phyloP scores from a whole-genome alignment of 2,888 invertebrate species.

The Dasysyrphus albostriatus region DNA sequence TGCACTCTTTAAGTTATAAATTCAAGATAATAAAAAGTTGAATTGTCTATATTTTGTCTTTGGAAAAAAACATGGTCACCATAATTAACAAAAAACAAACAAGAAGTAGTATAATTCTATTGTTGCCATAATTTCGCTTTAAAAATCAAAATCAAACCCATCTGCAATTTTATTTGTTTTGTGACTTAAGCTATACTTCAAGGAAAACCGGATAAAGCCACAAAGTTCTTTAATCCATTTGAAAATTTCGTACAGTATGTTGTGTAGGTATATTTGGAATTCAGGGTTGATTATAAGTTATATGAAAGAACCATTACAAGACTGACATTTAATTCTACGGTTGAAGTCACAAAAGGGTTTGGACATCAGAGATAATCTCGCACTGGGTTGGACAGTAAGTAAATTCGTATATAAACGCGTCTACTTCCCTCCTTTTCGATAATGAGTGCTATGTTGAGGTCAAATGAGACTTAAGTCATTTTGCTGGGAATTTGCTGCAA shows the following conservation, averaged over 20 bases:
- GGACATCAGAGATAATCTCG: constrained; percentile 55
- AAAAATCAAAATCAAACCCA: constrained; percentile 36
- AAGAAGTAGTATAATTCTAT: neutral
- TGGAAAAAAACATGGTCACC: neutral
- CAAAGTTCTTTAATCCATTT: neutral
- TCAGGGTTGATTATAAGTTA: neutral
- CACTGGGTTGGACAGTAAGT: constrained; percentile 51
- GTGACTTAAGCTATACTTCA: neutral
- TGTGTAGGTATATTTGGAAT: neutral
- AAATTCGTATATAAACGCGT: constrained; percentile 40
- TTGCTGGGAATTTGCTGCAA: constrained; percentile 9
- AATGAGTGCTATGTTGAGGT: constrained; percentile 57
- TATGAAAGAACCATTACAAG: constrained; percentile 23
- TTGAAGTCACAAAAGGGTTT: constrained; percentile 24
- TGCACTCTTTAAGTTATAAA: too few species aligned
- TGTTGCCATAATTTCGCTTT: neutral
- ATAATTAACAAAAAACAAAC: neutral
- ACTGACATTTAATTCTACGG: constrained; percentile 46
- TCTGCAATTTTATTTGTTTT: neutral
- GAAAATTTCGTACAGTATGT: neutral
- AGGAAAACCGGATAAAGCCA: neutral
- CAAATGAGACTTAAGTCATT: constrained; percentile 54
- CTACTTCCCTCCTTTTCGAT: constrained; percentile 29
- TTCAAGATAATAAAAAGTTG: too few species aligned
- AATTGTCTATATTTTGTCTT: neutral